Base-by-base conservation (phyloP, 2,113 vertebrate genomes). In the Sebastes fasciatus region DNA sequence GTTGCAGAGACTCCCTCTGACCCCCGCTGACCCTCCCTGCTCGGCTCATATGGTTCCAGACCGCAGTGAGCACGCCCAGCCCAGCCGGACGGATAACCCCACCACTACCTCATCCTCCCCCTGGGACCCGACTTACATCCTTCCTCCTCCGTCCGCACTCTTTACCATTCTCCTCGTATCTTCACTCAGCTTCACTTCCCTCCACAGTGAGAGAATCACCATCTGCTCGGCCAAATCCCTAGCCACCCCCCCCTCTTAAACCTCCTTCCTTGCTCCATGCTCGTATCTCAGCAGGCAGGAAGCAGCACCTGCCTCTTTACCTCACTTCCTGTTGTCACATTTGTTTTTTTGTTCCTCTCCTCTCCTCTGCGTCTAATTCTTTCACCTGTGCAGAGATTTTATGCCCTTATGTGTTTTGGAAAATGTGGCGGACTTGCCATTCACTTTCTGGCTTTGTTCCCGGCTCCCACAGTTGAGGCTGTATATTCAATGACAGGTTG, bases 291-390 rank as follows among this genome's bases (percentile, higher is more conserved):
- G 66, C 49, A 34, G 23, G 85, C 86, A 90, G 90, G 92, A 93
- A 90, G 79, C 79, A 86, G 67, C 91, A 94, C 91, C 90, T 93
- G 91, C 88, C 14, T 60, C 65, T 55, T 90, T 86, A 86, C 87
- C 43, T 92, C 91, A 92, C 91, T 93, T 94, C 93, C 94, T 91
- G 83, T 81, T 77, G 74, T 79, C 74, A 85, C n/a, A 72, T 48
- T 67, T 1, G 1, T 34, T 19, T 23, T 6, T 48, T 63, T 8
- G 1, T 43, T 5, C 13, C 45, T n/a, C 9, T 23, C 5, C 7
- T 19, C 40, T 6, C 17, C 10, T 10, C 23, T 17, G 0, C 9
- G 0, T 58, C 19, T 8, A 10, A 23, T 66, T 43, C 58, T 79
- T 58, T 3, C 13, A n/a, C 64, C 34, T 7, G 26, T 23, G 14